A percentile compares a stretch with the other conserved stretches of the same genome.
These are phyloP conservation scores for Mastomys coucha DNA, from an alignment of 2,113 vertebrate genomes.

Conservation along the genomic window DNA sequence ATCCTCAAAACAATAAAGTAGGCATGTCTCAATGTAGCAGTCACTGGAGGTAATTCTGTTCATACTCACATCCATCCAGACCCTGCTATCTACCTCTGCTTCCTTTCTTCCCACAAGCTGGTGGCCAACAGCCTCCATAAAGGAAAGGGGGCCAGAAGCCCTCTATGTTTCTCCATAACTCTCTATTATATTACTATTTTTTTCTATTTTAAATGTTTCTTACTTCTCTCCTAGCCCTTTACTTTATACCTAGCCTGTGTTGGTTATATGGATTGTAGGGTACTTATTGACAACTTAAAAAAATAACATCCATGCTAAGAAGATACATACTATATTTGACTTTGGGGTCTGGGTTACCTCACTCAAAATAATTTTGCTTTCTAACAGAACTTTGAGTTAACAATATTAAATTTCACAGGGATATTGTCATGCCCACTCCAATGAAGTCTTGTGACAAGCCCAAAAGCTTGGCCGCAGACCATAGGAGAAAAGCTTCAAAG, in stretches of 20 bases:
- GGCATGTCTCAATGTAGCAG: no score
- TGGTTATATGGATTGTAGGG: neutral
- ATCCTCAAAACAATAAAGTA: no score
- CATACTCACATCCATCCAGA: no score
- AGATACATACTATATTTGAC: neutral
- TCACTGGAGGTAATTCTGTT: no score
- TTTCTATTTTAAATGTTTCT: neutral
- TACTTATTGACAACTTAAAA: neutral
- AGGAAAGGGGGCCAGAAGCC: no score
- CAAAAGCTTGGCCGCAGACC: no score
- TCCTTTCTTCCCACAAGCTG: no score
- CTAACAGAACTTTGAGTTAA: constrained; percentile 31
- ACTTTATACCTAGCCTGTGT: neutral
- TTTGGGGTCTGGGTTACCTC: neutral
- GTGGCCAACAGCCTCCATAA: no score
- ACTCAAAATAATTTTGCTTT: neutral
- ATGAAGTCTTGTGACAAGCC: no score
- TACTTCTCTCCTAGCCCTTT: neutral
- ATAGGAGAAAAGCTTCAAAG: no score
- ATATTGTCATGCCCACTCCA: no score
- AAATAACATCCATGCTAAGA: neutral
- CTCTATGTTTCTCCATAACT: neutral
- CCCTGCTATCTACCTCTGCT: no score
- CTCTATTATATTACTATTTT: neutral
- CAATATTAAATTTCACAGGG: neutral